phyloP scores from a whole-genome alignment of 2,888 invertebrate species.

The Drosophila flavopinicola region DNA sequence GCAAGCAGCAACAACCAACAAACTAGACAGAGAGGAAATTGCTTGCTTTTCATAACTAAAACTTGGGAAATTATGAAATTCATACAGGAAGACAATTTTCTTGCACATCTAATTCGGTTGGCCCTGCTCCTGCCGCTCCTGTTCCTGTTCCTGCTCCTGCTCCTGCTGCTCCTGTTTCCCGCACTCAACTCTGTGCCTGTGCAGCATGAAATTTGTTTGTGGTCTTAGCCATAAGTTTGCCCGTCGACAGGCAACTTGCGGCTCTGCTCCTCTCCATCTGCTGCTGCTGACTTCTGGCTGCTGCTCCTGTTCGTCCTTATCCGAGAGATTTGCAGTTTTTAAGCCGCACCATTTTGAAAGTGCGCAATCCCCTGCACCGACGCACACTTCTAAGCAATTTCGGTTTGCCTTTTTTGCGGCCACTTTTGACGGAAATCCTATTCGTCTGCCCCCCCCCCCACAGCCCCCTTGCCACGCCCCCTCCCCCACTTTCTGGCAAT shows the following conservation, averaged over 20 bases:
- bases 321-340: slow-evolving; percentile 60
- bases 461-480: slow-evolving; percentile 15
- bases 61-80: slow-evolving; percentile 83
- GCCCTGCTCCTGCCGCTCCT: slow-evolving; percentile 13
- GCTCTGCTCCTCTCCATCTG: slow-evolving; percentile 15
- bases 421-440: slow-evolving; percentile 78
- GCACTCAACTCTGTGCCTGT: slow-evolving; percentile 8
- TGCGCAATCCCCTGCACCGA: slow-evolving; percentile 4
- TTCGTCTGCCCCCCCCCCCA: slow-evolving; percentile 37
- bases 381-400: slow-evolving; percentile 54
- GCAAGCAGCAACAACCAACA: slow-evolving; percentile 12
- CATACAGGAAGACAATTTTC: slow-evolving; percentile 84
- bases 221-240: slow-evolving; percentile 78
- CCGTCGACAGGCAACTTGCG: slow-evolving; percentile 77
- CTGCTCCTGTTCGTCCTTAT: slow-evolving; percentile 32
- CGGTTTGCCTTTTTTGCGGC: slow-evolving; percentile 55
- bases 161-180: background rate
- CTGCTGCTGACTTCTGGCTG: slow-evolving; percentile 39
- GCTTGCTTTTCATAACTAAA: slow-evolving; percentile 80
- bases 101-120: slow-evolving; percentile 72
- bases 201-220: slow-evolving; percentile 75
- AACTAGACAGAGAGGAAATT: slow-evolving; percentile 71
- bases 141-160: slow-evolving; percentile 3
- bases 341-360: slow-evolving; percentile 37
- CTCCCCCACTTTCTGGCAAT: slow-evolving; percentile 31